Base-by-base conservation (phyloP, 1,140 invertebrate species). In the Drosophila sproati region DNA sequence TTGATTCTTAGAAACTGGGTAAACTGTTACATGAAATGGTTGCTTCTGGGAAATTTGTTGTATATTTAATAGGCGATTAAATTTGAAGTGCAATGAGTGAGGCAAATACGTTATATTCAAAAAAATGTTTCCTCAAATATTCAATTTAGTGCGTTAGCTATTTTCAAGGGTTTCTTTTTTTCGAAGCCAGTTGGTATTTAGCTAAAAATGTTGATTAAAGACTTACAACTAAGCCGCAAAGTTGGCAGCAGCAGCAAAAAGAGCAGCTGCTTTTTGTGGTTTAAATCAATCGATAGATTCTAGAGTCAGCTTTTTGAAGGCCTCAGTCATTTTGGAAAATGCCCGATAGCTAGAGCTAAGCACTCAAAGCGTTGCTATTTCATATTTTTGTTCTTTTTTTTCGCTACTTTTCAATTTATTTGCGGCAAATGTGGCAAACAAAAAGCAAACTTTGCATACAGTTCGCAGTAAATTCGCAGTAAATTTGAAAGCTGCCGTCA, bases 181-280 rank as follows among this genome's bases (percentile, higher is more conserved):
- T 48, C 35, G 8, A 8, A 59, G 41, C 34, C 41, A 63, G 35
- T 63, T 32, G 50, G 66, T 72, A 77, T 73, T 82, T 64, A 39
- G 43, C 29, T 64, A 75, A 82, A 83, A 80, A 66, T 69, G 39
- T 83, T 83, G 80, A 83, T 83, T 83, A 83, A 63, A 77, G 81
- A 80, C 81, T 83, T 83, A 77, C 54, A 61, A 80, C 68, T 77
- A 77, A 83, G 77, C 81, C 63, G 29, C 50, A 67, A 60, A 80
- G 62, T 62, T 54, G 57, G 48, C 35, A 31, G 34, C 3, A 34
- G 34, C 34, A 34, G 51, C 32, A 28, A 20, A 20, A 20, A 20
- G 20, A 20, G n/a, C 37, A 10, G 35, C 29, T 52, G 31, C 50
- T 35, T 34, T 32, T 41, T 39, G 55, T 60, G 10, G 28, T 37